Evolutionary conservation across 2,797 vertebrate species (phyloP), one percentile per base, ranked within the genome.

Genomic region (Danio jaintianensis): DNA sequence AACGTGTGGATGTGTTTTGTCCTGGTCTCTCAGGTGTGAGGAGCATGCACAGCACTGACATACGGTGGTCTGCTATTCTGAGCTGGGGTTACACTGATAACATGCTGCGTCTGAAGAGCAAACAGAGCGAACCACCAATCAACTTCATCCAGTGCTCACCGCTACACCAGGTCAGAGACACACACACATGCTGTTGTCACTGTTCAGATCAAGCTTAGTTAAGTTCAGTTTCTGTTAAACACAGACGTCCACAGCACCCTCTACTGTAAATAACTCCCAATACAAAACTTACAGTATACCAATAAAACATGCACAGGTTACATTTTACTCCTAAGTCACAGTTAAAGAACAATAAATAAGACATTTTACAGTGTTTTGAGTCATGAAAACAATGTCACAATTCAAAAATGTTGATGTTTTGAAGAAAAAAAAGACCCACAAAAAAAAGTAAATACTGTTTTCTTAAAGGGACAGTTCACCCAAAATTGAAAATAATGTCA

Each of bases 81-180:
- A 99, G 98, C 91, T 99, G 98, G 98, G 97, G 97, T 3, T 99
- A 99, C n/a, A 93, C 93, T 0, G 98, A 99, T 89, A 98, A 99
- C 91, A 97, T 97, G 83, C 88, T 99, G 79, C 92, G 98, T 64
- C 87, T 99, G 87, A 99, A 99, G 89, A 99, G 98, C 91, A 99
- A 99, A 81, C 98, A 99, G 82, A 98, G 96, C 70, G 98, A 99
- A 75, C 98, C 98, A 0, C 97, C 98, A 4, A 92, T 98, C 73
- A 99, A 97, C 88, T 99, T 98, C 78, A 97, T 99, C 83, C 98
- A 99, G 90, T 96, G 97, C 82, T 98, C 97, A 4, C 96, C 96
- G 3, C 94, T 98, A 73, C 94, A 98, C 89, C 96, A 98, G 97
- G 98, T 99, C 89, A 47, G 76, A 59, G 59, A 12, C 4, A n/a